Evolutionary conservation across 2,797 vertebrate species (phyloP), one percentile per base, ranked within the genome.

Genomic region (Labroides dimidiatus): DNA sequence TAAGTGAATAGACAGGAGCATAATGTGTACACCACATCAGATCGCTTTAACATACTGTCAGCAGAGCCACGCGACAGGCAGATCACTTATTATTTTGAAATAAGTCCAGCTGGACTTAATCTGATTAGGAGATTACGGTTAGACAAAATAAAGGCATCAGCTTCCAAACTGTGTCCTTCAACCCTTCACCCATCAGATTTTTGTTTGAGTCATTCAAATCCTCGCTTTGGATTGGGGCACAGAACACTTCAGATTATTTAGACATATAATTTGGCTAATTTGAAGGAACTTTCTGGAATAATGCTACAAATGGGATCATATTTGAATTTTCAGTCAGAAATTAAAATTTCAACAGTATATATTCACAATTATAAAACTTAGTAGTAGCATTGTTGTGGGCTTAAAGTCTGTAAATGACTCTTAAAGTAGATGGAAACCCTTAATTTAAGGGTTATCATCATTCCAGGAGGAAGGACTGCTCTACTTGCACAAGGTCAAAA

Each of bases 31-130:
- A 19, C 50, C 4, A 2, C 61, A 50, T 68, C 43, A 19, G 55
- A 51, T 56, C 36, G 61, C 68, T 81, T 72, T 50, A 64, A 72
- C 52, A 49, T 39, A 49, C 58, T 60, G 57, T 61, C 65, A 45
- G 56, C 64, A 65, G 64, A 15, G 42, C 39, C 56, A 70, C 16
- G 19, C 56, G 69, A 76, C 67, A 80, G 65, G 48, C 59, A 77
- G 50, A 77, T 85, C 74, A 53, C 58, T 54, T 80, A 67, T 75
- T 71, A 23, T 76, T 75, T 69, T 17, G 60, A 68, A 87, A 87
- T 75, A 54, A 90, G 84, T 69, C 84, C 66, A 80, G 52, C 33
- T 15, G 7, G 70, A 77, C 59, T 72, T 75, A 82, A 87, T 86
- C 77, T 78, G 58, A 84, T 84, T n/a, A 75, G 58, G 56, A 76